Base-by-base conservation (phyloP, 2,113 vertebrate genomes). In the Paraplagusia blochii region DNA sequence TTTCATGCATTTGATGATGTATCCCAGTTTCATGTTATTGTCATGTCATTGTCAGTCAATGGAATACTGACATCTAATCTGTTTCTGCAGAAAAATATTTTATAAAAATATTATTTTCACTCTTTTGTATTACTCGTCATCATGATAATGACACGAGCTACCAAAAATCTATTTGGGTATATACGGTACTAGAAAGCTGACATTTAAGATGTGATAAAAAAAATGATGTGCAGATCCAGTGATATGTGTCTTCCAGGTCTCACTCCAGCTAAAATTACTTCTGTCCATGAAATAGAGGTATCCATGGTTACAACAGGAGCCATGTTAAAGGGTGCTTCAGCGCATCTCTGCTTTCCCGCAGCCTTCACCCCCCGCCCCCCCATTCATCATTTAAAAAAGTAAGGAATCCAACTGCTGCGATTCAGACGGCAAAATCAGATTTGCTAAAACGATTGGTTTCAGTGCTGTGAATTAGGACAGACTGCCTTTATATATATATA, bases 241-340 rank as follows among this genome's bases (percentile, higher is more conserved):
- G 69, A 82, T 85, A 80, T 81, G 53, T 67, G 66, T 74, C 83
- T 76, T 79, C 85, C 77, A 78, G 78, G 83, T 87, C 75, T 81
- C 87, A 86, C 87, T 90, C 87, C 79, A 90, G 85, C 88, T 87
- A 81, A 88, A 87, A 90, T 88, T 77, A 87, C 87, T 87, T 29
- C 85, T 80, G 87, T 82, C 87, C 83, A 81, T 83, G 88, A 86
- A 89, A 87, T 78, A 77, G 74, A 82, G 85, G 90, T 91, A 89
- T 89, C 90, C 89, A 90, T 89, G 87, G 89, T 88, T 88, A 91
- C 90, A 82, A 72, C 86, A 89, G 87, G 83, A 89, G 80, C 84
- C 79, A 77, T 81, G 84, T 85, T 85, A 81, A 84, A 82, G 75
- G 84, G 70, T 84, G 85, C 81, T 76, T 82, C 63, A 50, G 72